Base-by-base conservation (phyloP, 2,797 vertebrate genomes). In the Mormyrus hasselquistii region DNA sequence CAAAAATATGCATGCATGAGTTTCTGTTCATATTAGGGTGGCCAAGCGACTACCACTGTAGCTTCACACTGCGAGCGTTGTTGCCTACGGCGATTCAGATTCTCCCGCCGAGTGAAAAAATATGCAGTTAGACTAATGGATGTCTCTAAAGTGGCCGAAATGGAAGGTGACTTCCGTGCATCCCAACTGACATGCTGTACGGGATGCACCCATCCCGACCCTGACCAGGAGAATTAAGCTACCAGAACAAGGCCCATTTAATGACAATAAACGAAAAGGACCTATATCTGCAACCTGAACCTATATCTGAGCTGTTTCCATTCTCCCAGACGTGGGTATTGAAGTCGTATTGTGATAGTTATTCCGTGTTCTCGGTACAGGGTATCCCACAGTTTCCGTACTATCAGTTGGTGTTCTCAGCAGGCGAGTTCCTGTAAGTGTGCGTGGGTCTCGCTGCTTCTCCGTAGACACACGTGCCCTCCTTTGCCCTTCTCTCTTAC, bases 361-460 rank as follows among this genome's bases (percentile, higher is more conserved):
- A 90, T 57, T 29, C 76, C 89, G 89, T 88, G 88, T 91, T 92
- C 88, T 90, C 88, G 88, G 89, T 86, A 91, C 69, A 91, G 92
- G 93, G 92, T 94, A 93, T 93, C 93, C 89, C 90, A 91, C 89
- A 89, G 91, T 89, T 16, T 49, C 65, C 86, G 88, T 91, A 93
- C 93, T 94, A 95, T 95, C 91, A 93, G 90, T 92, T 89, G 65
- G 92, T 94, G 95, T 95, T 95, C 91, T 95, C 90, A 95, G 93
- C 92, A 92, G 86, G 91, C 87, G 89, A 12, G 14, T 34, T 3
- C 19, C n/a, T 25, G 49, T 79, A 50, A 12, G 19, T 87, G 82
- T 41, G 82, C n/a, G 22, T 49, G 88, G 34, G 16, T 34, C 84
- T 53, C 19, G 14, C 25, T 34, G 50, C 44, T 8, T 22, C 12